These are phyloP conservation scores for Brachionus rubens DNA, from an alignment of 1,140 invertebrate species.

Conservation along the genomic window DNA sequence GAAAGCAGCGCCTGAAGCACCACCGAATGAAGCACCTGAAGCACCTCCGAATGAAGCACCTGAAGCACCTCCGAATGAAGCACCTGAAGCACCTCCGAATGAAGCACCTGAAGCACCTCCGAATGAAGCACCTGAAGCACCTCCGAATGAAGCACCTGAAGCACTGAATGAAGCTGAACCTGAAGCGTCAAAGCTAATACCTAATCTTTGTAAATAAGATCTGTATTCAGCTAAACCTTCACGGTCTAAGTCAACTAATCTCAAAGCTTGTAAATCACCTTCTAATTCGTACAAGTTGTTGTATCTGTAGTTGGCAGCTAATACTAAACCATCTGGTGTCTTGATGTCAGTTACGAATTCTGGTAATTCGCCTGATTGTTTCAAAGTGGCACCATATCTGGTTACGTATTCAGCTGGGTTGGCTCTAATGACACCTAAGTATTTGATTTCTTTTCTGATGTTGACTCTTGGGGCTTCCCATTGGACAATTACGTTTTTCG, in stretches of 20 bases:
- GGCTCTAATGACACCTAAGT: conserved; percentile 33
- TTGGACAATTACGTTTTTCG: conserved; percentile 39
- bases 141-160: background rate
- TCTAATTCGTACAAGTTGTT: background rate
- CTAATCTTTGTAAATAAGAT: background rate
- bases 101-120: too few species aligned
- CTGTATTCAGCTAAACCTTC: conserved; percentile 27
- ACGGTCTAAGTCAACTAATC: background rate
- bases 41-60: background rate
- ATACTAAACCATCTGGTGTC: conserved; percentile 9
- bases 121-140: background rate
- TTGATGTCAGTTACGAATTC: conserved; percentile 4
- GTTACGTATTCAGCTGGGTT: conserved; percentile 12
- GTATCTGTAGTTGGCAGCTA: background rate
- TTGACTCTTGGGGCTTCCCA: conserved; percentile 26
- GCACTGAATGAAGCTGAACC: background rate
- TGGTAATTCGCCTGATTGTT: conserved; percentile 16
- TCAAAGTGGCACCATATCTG: conserved; percentile 8
- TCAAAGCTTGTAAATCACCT: conserved; percentile 4
- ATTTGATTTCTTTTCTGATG: conserved; percentile 19
- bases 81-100: background rate
- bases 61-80: background rate
- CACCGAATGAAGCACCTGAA: background rate
- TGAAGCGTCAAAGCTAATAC: background rate
- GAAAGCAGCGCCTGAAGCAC: background rate